Evolutionary conservation across 2,113 vertebrate genomes (phyloP), one percentile per base, ranked within the genome.

Genomic region (Bambusicola thoracicus): DNA sequence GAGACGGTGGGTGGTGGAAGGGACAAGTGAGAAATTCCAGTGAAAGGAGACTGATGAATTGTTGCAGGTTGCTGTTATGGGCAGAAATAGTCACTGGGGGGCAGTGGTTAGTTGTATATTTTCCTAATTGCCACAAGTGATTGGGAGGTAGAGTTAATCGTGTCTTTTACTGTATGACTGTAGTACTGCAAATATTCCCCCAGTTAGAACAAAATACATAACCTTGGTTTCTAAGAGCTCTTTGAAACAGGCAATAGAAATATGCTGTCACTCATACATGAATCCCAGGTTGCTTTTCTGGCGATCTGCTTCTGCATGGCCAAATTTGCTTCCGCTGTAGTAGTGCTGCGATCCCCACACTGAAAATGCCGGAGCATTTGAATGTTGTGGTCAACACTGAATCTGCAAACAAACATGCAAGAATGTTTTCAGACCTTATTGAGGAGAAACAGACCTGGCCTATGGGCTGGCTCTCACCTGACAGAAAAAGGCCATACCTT

Each of bases 21-120:
- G 11, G 16, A 24, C 13, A 7, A 24, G 32, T 61, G 74, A 62
- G 85, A 59, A 62, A 53, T 51, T 59, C 34, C 61, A 3, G 1
- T 56, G 41, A 77, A 43, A 13, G 49, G 30, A 22, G 34, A 48
- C 43, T 36, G n/a, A 25, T 75, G 41, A 78, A 25, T 61, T 62
- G 14, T 69, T 90, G 32, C 36, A 14, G 34, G 25, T 62, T 78
- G 14, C 34, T 85, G 51, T 62, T 82, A 25, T 73, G 27, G 68
- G 65, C 66, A 70, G 69, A 65, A 34, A 24, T 40, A 59, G 73
- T 90, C 96, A 90, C 85, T 83, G 84, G 81, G 63, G 88, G 85
- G 92, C 89, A 89, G 85, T 85, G 75, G 73, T 95, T 89, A 83
- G 61, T 66, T 93, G 63, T 66, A 15, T 13, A 5, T 56, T 81